Conservation (phyloP, 2,797 vertebrate species). For the Sibirionetta formosa region DNA sequence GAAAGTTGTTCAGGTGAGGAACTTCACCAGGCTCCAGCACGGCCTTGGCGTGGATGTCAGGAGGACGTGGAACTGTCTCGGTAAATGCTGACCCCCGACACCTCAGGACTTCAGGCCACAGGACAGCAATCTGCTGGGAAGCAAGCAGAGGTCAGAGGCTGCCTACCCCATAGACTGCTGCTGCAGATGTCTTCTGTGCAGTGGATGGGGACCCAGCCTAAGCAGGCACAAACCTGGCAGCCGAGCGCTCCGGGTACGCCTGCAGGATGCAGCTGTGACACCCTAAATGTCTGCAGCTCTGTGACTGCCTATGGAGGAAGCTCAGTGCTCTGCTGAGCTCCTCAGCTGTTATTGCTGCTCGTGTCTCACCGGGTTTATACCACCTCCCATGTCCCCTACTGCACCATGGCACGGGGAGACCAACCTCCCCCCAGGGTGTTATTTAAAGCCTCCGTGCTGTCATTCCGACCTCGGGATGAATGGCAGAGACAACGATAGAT, state of each 20-base stretch:
- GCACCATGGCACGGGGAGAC: not conserved
- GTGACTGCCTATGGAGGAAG: not conserved
- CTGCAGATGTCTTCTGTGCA: not conserved
- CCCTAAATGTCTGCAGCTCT: not conserved
- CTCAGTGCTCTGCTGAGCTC: rapidly evolving
- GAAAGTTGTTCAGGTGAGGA: not conserved
- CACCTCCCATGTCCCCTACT: not conserved
- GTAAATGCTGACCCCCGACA: not conserved
- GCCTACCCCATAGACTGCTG: rapidly evolving
- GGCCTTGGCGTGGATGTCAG: not conserved
- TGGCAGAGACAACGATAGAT: not conserved
- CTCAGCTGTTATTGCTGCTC: not conserved
- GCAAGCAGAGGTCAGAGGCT: not conserved
- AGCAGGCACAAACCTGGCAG: not conserved
- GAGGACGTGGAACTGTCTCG: not conserved
- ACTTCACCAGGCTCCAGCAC: not conserved
- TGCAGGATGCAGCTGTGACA: not conserved
- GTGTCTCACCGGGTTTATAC: not conserved
- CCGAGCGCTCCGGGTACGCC: rapidly evolving
- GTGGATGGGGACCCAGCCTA: rapidly evolving
- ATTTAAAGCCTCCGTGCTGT: constrained; percentile 21
- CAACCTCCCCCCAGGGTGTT: not conserved
- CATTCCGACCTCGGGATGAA: not conserved
- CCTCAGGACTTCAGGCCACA: not conserved
- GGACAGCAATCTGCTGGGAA: not conserved